phyloP scores from a whole-genome alignment of 2,797 vertebrate species.

The Scleropages formosus region DNA sequence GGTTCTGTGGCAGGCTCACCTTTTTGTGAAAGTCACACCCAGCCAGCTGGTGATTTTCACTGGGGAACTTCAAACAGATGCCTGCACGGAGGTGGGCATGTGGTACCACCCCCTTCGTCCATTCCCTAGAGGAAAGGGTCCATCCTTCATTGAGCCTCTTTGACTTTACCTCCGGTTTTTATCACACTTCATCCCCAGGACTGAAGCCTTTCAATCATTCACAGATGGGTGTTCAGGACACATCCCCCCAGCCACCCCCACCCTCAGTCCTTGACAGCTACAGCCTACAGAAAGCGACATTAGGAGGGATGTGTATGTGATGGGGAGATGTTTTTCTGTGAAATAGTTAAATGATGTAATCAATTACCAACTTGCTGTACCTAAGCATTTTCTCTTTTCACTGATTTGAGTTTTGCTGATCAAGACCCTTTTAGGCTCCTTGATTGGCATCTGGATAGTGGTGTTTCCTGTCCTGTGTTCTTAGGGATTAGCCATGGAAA shows the following conservation, averaged over 20 bases:
- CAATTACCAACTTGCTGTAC: neutral
- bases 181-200: conserved; percentile 68
- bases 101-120: conserved; percentile 46
- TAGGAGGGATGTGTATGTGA: neutral
- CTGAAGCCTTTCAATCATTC: conserved; percentile 67
- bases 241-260: conserved; percentile 25
- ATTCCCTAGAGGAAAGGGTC: conserved; percentile 53
- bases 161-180: conserved; percentile 67
- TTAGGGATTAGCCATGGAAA: too few species aligned
- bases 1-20: conserved; percentile 52
- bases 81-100: conserved; percentile 70
- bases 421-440: too few species aligned
- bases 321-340: neutral
- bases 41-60: conserved; percentile 62
- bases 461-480: too few species aligned
- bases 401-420: too few species aligned
- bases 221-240: conserved; percentile 58
- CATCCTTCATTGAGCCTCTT: conserved; percentile 67
- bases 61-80: conserved; percentile 73
- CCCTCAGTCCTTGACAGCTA: conserved; percentile 34
- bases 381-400: neutral
- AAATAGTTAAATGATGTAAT: neutral
- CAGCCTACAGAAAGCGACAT: neutral
- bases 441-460: too few species aligned
- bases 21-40: conserved; percentile 59